Evolutionary conservation across 2,113 vertebrate species (phyloP).

Genomic region (Hemiscyllium ocellatum): DNA sequence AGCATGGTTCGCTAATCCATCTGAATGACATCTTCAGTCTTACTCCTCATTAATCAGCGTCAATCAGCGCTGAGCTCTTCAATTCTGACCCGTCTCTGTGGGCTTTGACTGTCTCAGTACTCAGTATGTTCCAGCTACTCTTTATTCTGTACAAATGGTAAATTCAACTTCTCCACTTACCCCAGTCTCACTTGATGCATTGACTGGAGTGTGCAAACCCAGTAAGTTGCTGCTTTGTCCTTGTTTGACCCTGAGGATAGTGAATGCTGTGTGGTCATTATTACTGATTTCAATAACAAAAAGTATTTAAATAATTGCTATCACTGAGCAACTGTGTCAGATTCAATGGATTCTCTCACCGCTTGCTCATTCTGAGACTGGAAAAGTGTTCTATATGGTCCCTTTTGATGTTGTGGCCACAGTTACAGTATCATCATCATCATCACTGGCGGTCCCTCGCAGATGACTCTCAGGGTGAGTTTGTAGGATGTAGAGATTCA

Average conservation of each 20-base stretch:
- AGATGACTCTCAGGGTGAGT: too few species aligned
- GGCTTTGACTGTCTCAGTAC: not conserved
- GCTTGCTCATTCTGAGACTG: not conserved
- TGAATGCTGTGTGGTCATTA: not conserved
- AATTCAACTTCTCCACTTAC: not conserved
- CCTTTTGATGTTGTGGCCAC: not conserved
- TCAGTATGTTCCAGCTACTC: not conserved
- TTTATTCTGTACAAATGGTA: not conserved
- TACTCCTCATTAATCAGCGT: not conserved
- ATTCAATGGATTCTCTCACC: too few species aligned
- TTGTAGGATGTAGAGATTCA: too few species aligned
- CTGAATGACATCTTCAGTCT: not conserved
- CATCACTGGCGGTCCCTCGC: too few species aligned
- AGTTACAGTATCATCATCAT: not conserved
- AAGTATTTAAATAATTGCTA: not conserved
- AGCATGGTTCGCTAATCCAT: not conserved
- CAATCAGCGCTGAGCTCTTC: not conserved
- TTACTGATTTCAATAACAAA: too few species aligned
- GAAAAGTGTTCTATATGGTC: too few species aligned
- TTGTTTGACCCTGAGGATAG: not conserved
- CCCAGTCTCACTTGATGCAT: not conserved
- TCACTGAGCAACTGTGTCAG: not conserved
- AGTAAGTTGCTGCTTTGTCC: not conserved
- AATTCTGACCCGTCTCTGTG: not conserved
- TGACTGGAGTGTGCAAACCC: not conserved